Base-by-base conservation (phyloP, 2,888 invertebrate genomes). In the Chironomus tentans region DNA sequence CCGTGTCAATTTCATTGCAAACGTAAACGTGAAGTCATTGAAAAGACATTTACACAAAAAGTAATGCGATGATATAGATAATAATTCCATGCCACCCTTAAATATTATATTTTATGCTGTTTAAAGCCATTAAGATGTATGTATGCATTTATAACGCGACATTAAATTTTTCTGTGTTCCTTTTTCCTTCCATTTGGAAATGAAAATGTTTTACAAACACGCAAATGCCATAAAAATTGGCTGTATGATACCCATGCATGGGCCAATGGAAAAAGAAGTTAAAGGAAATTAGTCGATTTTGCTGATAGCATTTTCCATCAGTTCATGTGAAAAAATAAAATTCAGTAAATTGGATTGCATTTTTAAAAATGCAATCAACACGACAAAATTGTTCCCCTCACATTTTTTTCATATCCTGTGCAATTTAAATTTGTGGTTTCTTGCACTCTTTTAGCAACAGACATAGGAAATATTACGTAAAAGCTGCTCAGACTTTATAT, bases 101-200 rank as follows among this genome's bases (percentile, higher is more conserved):
- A 56, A 18, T 13, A 13, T 15, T 18, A 6, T 56, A 1, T 56
- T 65, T 65, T 65, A 65, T 65, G 24, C 24, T 65, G 10, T 74
- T 46, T 15, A 74, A 74, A 65, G 28, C 47, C 68, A 74, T 74
- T 74, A 74, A 68, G 48, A 74, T 74, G 18, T 46, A 48, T 74
- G 48, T 68, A 38, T 74, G 74, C 68, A 74, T 74, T 74, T 74
- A 74, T 68, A 74, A 68, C 74, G 68, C 68, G 74, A 74, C 74
- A 74, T 74, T 74, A 74, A 62, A 56, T 12, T 15, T 24, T 21
- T 38, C 38, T 38, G 28, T 28, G 28, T 28, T 28, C 28, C 28
- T 28, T 28, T 38, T 38, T 10, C 4, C 10, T 38, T 38, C 10
- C 38, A 50, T 22, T 22, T 21, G 71, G 10, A 62, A 38, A 56